Evolutionary conservation across 1,140 invertebrate genomes (phyloP), one percentile per base, ranked within the genome.

Genomic region (Drosophila ficusphila): DNA sequence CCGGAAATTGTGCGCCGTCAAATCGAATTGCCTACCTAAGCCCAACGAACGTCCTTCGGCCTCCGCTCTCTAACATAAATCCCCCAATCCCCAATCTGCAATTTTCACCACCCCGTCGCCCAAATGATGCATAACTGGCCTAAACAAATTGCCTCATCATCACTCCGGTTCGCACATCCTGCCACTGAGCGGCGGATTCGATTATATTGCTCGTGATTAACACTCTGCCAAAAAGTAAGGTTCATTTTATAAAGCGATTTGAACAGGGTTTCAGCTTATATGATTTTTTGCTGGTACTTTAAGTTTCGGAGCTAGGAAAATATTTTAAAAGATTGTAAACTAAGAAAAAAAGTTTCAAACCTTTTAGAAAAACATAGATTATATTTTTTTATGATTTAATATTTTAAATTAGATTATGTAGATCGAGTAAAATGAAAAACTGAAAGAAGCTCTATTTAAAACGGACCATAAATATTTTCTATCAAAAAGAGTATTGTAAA

Each of bases 101-200:
- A 9, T n/a, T 9, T 41, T n/a, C 21, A 3, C 2, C n/a, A 7
- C 14, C 11, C 12, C 12, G 8, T 16, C 21, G 23, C 25, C 46
- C 48, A 51, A 56, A 58, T 60, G 71, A 76, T 75, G 54, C 74
- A 71, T 65, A 58, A 77, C 68, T 51, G 61, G 51, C 34, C 52
- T n/a, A 79, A 74, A 69, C 76, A 67, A 78, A 79, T 79, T 75
- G 76, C 56, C 62, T 58, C 73, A 79, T 79, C 77, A 79, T 67
- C 62, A 67, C 58, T 67, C 36, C 21, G 34, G 27, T 46, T 34
- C 25, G 27, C 60, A 33, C 60, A 67, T 67, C 60, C 42, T 67
- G 60, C 27, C 54, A 36, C 58, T 25, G n/a, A 38, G 34, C n/a
- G 41, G 33, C 31, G 33, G 21, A 14, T 27, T 41, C 39, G 25